phyloP scores from a whole-genome alignment of 2,113 vertebrate species.

The Rhagologus leucostigma region DNA sequence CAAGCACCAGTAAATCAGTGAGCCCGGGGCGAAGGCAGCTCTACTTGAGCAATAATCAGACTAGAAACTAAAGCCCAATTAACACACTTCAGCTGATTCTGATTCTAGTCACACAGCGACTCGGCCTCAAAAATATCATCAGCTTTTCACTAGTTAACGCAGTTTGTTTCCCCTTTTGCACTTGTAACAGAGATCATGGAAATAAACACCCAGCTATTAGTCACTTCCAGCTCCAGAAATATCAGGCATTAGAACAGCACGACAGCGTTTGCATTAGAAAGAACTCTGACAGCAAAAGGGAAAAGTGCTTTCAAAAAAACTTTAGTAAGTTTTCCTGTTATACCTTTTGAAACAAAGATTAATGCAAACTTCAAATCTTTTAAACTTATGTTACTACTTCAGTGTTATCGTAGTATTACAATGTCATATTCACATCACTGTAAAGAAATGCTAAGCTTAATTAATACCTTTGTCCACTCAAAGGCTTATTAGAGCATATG shows the following conservation, averaged over 20 bases:
- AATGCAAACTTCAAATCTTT: background rate
- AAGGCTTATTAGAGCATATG: background rate
- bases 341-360: background rate
- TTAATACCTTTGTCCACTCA: background rate
- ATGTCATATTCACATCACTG: background rate
- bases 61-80: background rate
- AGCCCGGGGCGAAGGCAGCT: background rate
- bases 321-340: background rate
- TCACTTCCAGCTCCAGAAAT: constrained; percentile 54
- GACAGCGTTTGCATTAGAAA: background rate
- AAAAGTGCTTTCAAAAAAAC: background rate
- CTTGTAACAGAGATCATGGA: background rate
- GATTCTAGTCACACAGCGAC: background rate
- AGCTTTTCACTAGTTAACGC: background rate
- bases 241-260: background rate
- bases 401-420: background rate
- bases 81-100: background rate
- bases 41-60: background rate
- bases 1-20: background rate
- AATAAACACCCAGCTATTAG: constrained; percentile 39
- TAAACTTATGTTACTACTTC: background rate
- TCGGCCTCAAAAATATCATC: background rate
- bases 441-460: background rate
- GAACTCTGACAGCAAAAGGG: background rate
- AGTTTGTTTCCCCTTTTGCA: background rate